Evolutionary conservation across 2,113 vertebrate species (phyloP).

Genomic region (Buteo buteo): DNA sequence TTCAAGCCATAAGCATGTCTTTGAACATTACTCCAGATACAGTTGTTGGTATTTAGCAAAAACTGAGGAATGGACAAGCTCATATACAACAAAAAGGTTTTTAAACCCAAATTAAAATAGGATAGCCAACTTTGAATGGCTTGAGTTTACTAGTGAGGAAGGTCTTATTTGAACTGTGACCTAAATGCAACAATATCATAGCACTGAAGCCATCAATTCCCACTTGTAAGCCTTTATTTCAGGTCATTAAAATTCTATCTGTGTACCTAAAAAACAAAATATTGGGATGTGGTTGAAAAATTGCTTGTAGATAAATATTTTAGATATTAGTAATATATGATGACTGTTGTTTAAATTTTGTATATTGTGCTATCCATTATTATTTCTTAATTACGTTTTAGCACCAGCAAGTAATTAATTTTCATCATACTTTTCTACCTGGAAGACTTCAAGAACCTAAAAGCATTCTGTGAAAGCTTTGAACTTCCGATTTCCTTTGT

Average conservation of each 20-base stretch:
- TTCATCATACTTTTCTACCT: conserved; percentile 20
- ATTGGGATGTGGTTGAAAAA: not conserved
- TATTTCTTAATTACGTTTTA: conserved; percentile 8
- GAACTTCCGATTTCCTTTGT: conserved; percentile 20
- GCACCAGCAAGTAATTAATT: conserved; percentile 16
- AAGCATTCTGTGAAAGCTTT: conserved; percentile 32
- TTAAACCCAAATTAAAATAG: not conserved
- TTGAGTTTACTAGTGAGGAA: not conserved
- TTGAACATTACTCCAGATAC: not conserved
- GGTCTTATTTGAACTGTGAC: not conserved
- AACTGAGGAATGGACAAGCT: not conserved
- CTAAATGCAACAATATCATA: not conserved
- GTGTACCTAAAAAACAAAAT: not conserved
- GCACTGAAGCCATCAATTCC: not conserved
- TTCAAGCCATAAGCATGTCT: not conserved
- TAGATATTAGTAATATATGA: not conserved
- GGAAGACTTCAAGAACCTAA: conserved; percentile 16
- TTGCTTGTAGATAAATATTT: not conserved
- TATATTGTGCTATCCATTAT: not conserved
- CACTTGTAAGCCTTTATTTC: not conserved
- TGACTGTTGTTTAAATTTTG: not conserved
- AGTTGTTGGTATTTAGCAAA: not conserved
- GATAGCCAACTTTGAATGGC: not conserved
- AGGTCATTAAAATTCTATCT: not conserved
- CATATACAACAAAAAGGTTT: not conserved